Conservation (phyloP, 2,888 invertebrate genomes). For the Silvanus unidentatus region DNA sequence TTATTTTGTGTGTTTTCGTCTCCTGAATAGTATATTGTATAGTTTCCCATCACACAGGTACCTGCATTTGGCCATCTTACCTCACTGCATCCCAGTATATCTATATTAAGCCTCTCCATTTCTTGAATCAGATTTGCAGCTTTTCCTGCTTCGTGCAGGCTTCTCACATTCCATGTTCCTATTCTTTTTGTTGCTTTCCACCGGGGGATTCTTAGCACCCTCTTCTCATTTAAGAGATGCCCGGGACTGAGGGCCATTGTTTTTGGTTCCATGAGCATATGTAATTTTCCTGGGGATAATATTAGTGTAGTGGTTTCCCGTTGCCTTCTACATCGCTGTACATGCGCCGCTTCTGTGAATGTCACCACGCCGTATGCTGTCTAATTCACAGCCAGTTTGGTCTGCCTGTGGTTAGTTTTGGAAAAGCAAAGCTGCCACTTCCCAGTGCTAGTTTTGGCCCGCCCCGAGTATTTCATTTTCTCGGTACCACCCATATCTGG, state of each 20-base stretch:
- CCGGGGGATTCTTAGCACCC: conserved; percentile 4
- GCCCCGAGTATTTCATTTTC: too few species aligned
- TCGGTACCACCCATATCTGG: too few species aligned
- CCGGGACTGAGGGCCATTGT: conserved; percentile 2
- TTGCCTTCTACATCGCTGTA: conserved; percentile 2
- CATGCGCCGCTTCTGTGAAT: too few species aligned
- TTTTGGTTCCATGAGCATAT: neutral
- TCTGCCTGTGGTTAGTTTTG: too few species aligned
- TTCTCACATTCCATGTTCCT: conserved; percentile 2
- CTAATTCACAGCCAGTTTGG: too few species aligned
- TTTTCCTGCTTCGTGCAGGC: neutral
- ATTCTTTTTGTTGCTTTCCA: neutral
- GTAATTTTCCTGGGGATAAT: conserved; percentile 2
- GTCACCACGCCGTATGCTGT: too few species aligned
- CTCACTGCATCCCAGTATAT: neutral
- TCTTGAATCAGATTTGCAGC: conserved; percentile 2
- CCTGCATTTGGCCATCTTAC: conserved; percentile 1
- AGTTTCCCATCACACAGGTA: too few species aligned
- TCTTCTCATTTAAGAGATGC: too few species aligned
- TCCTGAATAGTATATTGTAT: too few species aligned
- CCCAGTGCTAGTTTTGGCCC: too few species aligned
- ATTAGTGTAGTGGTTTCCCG: conserved; percentile 2
- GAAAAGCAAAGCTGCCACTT: too few species aligned
- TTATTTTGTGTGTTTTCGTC: too few species aligned
- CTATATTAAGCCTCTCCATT: conserved; percentile 1